Conservation (phyloP, 30 jellyfish, hydroid and myxozoan genomes). For the Aurelia coerulea region DNA sequence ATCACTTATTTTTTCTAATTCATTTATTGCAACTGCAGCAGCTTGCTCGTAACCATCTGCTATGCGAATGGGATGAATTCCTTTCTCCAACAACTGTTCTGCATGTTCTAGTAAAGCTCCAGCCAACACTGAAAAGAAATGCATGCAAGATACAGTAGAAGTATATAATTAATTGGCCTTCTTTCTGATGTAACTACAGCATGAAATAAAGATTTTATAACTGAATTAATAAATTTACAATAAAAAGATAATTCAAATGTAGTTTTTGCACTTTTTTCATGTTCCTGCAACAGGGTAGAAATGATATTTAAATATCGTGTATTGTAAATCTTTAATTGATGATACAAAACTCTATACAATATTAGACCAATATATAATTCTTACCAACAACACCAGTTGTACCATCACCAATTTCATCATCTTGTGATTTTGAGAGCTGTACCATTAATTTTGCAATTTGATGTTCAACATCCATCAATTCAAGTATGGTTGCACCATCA, state of each 20-base stretch:
- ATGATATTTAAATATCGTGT: too few species aligned
- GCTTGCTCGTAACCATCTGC: conserved; percentile 99
- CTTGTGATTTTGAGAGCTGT: conserved; percentile 98
- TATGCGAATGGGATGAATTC: conserved; percentile 96
- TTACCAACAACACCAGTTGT: conserved; percentile 99
- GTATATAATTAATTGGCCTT: too few species aligned
- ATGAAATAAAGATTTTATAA: too few species aligned
- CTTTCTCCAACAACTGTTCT: conserved; percentile 91
- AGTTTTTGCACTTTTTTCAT: too few species aligned
- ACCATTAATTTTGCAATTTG: conserved; percentile 98
- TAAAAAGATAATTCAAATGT: too few species aligned
- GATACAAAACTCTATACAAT: too few species aligned
- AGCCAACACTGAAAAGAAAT: conserved; percentile 82
- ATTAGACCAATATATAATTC: neutral
- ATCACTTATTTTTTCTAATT: conserved; percentile 91
- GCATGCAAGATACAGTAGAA: too few species aligned
- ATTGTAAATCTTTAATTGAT: too few species aligned
- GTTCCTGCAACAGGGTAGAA: too few species aligned
- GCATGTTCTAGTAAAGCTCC: conserved; percentile 99
- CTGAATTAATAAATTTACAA: too few species aligned
- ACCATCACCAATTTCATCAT: conserved; percentile 99
- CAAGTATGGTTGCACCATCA: conserved; percentile 99
- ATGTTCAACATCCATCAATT: conserved; percentile 98
- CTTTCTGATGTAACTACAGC: too few species aligned
- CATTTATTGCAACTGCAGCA: conserved; percentile 87